Evolutionary conservation across 2,888 invertebrate species (phyloP).

Genomic region (Melitaea athalia): DNA sequence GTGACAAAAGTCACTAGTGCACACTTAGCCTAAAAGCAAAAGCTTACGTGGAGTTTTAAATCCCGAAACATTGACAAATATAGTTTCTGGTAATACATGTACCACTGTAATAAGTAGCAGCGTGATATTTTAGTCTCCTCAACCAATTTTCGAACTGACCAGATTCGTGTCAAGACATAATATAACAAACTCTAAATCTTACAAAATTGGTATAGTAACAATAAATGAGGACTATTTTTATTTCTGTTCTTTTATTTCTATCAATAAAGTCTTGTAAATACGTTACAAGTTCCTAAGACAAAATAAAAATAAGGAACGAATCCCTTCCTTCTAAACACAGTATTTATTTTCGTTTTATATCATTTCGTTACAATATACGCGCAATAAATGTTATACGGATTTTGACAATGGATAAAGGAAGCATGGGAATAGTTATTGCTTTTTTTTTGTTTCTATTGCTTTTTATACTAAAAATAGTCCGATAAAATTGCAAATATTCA

Average conservation of each 20-base stretch:
- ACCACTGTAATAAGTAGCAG: too few species aligned
- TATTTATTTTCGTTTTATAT: slow-evolving; percentile 2
- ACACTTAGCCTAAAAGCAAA: too few species aligned
- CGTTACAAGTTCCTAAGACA: not conserved
- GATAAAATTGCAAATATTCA: not conserved
- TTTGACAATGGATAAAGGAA: slow-evolving; percentile 8
- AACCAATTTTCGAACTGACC: too few species aligned
- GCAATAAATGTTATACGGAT: slow-evolving; percentile 14
- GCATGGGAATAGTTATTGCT: slow-evolving; percentile 11
- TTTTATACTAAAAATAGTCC: slow-evolving; percentile 1
- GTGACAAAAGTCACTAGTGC: too few species aligned
- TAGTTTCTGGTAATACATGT: too few species aligned
- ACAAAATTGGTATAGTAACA: too few species aligned
- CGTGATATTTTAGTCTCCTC: too few species aligned
- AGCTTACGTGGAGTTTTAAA: too few species aligned
- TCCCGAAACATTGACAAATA: too few species aligned
- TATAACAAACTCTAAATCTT: too few species aligned
- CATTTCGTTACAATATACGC: slow-evolving; percentile 1
- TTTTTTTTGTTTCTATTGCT: not conserved
- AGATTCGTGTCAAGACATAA: too few species aligned
- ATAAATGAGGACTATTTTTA: too few species aligned
- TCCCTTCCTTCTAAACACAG: not conserved
- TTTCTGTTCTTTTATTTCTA: not conserved
- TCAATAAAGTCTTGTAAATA: not conserved
- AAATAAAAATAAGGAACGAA: not conserved